Conservation (phyloP, 2,113 vertebrate genomes). For the Gobiocypris rarus region DNA sequence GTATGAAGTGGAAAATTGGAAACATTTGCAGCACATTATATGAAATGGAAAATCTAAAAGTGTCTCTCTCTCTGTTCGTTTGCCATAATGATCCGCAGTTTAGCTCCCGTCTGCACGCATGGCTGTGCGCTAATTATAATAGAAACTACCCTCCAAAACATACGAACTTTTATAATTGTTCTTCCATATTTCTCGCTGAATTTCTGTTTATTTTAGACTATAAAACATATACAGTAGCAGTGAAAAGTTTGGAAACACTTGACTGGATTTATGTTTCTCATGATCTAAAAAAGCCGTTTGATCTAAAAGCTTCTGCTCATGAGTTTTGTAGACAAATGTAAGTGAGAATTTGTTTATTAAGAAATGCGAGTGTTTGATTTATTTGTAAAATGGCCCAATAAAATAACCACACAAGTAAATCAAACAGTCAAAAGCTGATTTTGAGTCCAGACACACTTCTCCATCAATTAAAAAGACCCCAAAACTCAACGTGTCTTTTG, state of each 20-base stretch:
- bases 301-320: background rate
- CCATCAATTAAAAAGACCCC: too few species aligned
- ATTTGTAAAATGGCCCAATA: too few species aligned
- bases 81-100: conserved; percentile 23
- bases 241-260: background rate
- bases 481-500: too few species aligned
- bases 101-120: conserved; percentile 28
- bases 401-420: too few species aligned
- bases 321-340: background rate
- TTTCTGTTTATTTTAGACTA: conserved; percentile 11
- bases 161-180: conserved; percentile 8
- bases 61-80: conserved; percentile 31
- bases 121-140: conserved; percentile 17
- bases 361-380: too few species aligned
- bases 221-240: conserved; percentile 2
- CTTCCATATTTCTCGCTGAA: conserved; percentile 1
- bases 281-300: background rate
- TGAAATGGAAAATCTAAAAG: conserved; percentile 39
- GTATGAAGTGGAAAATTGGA: conserved; percentile 32
- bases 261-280: background rate
- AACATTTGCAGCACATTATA: conserved; percentile 25
- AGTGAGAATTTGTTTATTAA: background rate
- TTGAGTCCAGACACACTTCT: too few species aligned
- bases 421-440: too few species aligned
- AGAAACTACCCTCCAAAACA: conserved; percentile 1